Evolutionary conservation across 2,113 vertebrate genomes (phyloP).

Genomic region (Eonycteris spelaea): DNA sequence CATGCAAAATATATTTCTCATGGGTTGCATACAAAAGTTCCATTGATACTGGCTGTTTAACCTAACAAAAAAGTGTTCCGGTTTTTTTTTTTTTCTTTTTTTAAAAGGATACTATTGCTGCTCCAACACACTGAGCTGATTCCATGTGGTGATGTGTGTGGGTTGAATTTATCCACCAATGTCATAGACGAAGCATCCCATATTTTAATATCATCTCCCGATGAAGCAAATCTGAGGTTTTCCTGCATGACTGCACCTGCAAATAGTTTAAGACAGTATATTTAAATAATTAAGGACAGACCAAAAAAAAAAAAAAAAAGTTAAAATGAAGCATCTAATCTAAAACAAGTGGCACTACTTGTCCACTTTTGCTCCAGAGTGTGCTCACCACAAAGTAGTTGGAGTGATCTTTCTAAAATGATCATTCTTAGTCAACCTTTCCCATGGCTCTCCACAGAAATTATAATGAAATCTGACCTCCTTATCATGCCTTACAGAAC

Average conservation of each 20-base stretch:
- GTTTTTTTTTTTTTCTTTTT: no score
- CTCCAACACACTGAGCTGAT: constrained; percentile 94
- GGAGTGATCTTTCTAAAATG: not conserved
- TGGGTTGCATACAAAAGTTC: not conserved
- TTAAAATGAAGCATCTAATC: not conserved
- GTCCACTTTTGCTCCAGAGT: not conserved
- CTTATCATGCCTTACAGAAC: not conserved
- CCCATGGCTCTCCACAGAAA: not conserved
- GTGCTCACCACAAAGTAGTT: not conserved
- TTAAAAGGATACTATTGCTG: constrained; percentile 96
- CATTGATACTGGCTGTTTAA: not conserved
- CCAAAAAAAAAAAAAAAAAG: rapidly evolving
- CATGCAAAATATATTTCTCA: constrained; percentile 16
- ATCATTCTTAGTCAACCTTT: not conserved
- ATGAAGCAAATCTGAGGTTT: constrained; percentile 89
- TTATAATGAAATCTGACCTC: not conserved
- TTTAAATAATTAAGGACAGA: not conserved
- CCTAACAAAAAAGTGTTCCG: no score
- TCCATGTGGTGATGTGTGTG: constrained; percentile 86
- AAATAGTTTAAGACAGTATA: constrained; percentile 42
- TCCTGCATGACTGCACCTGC: constrained; percentile 92
- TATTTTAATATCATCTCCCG: constrained; percentile 95
- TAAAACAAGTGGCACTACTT: not conserved
- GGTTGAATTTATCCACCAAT: constrained; percentile 94
- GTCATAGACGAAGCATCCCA: constrained; percentile 93